A percentile compares a stretch with the other conserved stretches of the same genome.
These are phyloP conservation scores for Chloropsis cyanopogon DNA, from an alignment of 2,113 vertebrate genomes.

Conservation along the genomic window DNA sequence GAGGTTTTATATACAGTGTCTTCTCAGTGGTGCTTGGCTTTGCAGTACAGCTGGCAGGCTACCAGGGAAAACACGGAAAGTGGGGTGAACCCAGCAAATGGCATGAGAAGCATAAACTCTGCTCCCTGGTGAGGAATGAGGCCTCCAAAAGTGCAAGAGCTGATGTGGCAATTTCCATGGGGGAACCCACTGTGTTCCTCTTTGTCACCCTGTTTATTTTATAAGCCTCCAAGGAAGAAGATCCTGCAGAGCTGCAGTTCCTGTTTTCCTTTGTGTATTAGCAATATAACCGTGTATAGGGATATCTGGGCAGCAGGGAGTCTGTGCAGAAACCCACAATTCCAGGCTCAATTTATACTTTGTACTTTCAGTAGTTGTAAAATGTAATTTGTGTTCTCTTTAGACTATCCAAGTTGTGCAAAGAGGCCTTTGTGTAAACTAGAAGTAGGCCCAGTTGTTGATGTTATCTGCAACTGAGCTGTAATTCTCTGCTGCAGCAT, in stretches of 20 bases:
- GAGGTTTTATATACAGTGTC: background rate
- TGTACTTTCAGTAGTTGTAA: background rate
- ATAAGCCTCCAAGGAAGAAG: background rate
- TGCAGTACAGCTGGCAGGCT: background rate
- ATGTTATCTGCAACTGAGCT: background rate
- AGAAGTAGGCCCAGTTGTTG: background rate
- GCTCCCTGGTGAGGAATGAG: background rate
- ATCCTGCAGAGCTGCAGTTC: background rate
- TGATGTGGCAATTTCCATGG: background rate
- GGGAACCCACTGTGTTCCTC: background rate
- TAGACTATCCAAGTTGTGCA: background rate
- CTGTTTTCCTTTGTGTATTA: background rate
- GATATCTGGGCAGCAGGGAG: background rate
- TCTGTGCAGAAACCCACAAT: background rate
- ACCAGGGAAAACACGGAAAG: background rate
- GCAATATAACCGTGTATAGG: background rate
- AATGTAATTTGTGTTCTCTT: background rate
- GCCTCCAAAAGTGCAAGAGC: background rate
- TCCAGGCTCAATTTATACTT: background rate
- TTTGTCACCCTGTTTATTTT: slow-evolving; percentile 11
- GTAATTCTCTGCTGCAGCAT: background rate
- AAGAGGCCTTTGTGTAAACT: background rate
- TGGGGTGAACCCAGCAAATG: background rate
- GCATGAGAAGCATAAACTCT: background rate
- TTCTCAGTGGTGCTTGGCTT: background rate